phyloP scores from a whole-genome alignment of 53 echinoderm and acorn worm species.

The Stichopus horrens region DNA sequence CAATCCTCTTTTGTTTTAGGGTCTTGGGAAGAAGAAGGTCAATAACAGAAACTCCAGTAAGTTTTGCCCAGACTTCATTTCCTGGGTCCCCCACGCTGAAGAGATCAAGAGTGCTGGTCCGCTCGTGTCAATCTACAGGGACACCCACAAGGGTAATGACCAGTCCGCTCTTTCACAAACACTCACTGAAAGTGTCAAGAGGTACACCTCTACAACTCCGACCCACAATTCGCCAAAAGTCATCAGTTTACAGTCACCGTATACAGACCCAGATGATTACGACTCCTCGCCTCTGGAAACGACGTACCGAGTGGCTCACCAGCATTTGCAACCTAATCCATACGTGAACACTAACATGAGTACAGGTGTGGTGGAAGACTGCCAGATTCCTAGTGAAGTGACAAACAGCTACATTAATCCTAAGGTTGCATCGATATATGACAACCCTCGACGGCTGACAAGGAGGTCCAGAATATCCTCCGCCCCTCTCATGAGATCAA shows the following conservation, averaged over 20 bases:
- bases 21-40: slow-evolving; percentile 94
- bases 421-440: slow-evolving; percentile 72
- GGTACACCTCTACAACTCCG: slow-evolving; percentile 16
- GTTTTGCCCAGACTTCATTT: slow-evolving; percentile 90
- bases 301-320: slow-evolving; percentile 75
- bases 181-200: slow-evolving; percentile 63
- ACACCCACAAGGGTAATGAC: slow-evolving; percentile 60
- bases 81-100: slow-evolving; percentile 91
- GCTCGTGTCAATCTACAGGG: slow-evolving; percentile 80
- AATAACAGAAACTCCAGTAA: slow-evolving; percentile 62
- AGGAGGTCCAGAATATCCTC: slow-evolving; percentile 69
- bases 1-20: slow-evolving; percentile 51
- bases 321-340: slow-evolving; percentile 86
- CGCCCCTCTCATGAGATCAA: slow-evolving; percentile 70
- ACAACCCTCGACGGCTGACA: slow-evolving; percentile 65
- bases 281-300: slow-evolving; percentile 55
- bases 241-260: slow-evolving; percentile 61
- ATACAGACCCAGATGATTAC: slow-evolving; percentile 60
- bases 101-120: slow-evolving; percentile 81
- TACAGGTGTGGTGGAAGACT: slow-evolving; percentile 66
- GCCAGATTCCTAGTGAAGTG: slow-evolving; percentile 63
- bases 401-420: slow-evolving; percentile 79
- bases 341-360: slow-evolving; percentile 87
- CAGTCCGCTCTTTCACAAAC: slow-evolving; percentile 60
- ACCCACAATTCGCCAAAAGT: neutral